Evolutionary conservation across 2,888 invertebrate genomes (phyloP), one percentile per base, ranked within the genome.

Genomic region (Litoditis marina): DNA sequence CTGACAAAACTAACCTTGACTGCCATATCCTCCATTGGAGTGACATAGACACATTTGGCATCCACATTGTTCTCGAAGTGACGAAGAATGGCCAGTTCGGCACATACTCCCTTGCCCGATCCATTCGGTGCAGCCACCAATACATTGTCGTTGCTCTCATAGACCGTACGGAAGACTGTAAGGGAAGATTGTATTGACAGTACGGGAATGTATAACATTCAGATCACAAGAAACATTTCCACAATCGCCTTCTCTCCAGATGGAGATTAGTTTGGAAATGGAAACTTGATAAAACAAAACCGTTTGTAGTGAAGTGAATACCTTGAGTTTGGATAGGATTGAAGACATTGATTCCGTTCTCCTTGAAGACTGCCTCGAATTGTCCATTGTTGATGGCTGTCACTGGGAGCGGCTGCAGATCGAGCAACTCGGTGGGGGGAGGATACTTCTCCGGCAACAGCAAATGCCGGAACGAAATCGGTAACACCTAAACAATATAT

Each of bases 301-400:
- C 87, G 19, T 32, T 11, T n/a, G n/a, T n/a, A n/a, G n/a, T n/a
- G n/a, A n/a, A n/a, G n/a, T 16, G 36, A 22, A 27, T 49, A 86
- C 86, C 85, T 87, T 94, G 94, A 0, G 98, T 99, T 85, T 98
- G 98, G 64, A 98, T 95, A 0, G 98, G 94, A 85, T 98, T 98
- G 84, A 98, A 96, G 84, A 94, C 92, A 1, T 90, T 90, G 83
- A 94, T 92, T 32, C 70, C 73, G 62, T 89, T 89, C 11, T 92
- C 90, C 1, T 87, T 86, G 83, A 96, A 98, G 44, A 98, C 86
- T 11, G 88, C 86, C 82, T 96, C 94, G 81, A 90, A 95, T 64
- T 89, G 88, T 0, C 89, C 86, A 84, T 94, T 94, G 77, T 94
- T 85, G 25, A 98, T 85, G 0, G 96, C 96, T 0, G 93, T 91